Evolutionary conservation across 2,888 invertebrate species (phyloP).

Genomic region (Synergus itoensis): DNA sequence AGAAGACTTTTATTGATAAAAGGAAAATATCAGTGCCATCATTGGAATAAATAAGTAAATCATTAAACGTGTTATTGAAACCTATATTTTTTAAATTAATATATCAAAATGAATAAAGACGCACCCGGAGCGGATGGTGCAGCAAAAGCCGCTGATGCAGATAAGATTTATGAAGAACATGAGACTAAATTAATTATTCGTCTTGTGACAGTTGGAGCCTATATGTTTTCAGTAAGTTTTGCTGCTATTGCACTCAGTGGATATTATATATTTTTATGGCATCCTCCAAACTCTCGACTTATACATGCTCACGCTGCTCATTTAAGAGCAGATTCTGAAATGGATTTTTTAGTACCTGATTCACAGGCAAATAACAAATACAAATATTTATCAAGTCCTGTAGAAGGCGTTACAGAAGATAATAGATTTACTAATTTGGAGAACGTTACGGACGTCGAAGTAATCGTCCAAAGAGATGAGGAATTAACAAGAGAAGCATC

Average conservation of each 20-base stretch:
- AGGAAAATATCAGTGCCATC: not conserved
- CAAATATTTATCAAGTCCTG: constrained; percentile 2
- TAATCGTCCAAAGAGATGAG: not conserved
- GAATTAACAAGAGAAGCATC: not conserved
- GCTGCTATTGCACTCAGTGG: constrained; percentile 89
- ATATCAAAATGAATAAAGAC: constrained; percentile 8
- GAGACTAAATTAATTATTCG: constrained; percentile 79
- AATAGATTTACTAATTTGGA: not conserved
- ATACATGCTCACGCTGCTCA: constrained; percentile 51
- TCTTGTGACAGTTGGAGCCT: constrained; percentile 88
- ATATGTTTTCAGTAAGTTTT: constrained; percentile 91
- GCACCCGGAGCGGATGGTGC: not conserved
- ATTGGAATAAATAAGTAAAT: constrained; percentile 15
- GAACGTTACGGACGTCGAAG: not conserved
- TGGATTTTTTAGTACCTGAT: constrained; percentile 18
- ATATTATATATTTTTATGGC: constrained; percentile 91
- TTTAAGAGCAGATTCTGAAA: constrained; percentile 17
- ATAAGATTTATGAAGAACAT: constrained; percentile 66
- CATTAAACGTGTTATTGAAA: not conserved
- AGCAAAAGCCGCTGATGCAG: constrained; percentile 32
- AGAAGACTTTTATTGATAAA: not conserved
- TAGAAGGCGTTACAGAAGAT: not conserved
- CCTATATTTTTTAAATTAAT: not conserved
- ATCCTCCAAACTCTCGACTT: constrained; percentile 81
- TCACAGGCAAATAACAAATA: constrained; percentile 5